Percentiles rank a stretch among this genome's conserved stretches.
Evolutionary conservation across 2,113 vertebrate species (phyloP).

Genomic region (Salvelinus fontinalis): DNA sequence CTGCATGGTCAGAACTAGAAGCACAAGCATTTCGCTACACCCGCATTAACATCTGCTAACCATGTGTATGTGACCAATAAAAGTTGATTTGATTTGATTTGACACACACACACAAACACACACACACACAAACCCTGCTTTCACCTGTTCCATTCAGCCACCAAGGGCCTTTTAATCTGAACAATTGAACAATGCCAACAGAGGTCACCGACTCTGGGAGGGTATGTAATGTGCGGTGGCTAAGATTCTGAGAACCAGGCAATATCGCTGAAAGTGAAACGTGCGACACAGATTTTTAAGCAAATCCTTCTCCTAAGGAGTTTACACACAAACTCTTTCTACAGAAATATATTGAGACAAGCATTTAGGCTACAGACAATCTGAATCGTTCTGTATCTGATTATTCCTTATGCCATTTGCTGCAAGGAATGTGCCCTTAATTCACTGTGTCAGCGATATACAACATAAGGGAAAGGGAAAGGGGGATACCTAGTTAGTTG

Average conservation of each 20-base stretch:
- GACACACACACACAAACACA: too few relatives aligned
- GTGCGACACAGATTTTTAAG: background rate
- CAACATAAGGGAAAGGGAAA: too few relatives aligned
- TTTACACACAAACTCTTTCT: background rate
- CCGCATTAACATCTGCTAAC: too few relatives aligned
- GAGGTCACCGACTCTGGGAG: conserved; percentile 31
- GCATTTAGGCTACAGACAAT: conserved; percentile 13
- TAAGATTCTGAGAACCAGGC: background rate
- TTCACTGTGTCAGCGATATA: background rate
- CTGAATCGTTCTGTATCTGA: background rate
- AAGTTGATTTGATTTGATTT: too few relatives aligned
- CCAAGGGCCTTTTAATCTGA: conserved; percentile 29
- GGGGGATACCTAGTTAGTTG: too few relatives aligned
- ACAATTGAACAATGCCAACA: conserved; percentile 26
- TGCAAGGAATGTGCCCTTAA: background rate
- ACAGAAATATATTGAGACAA: conserved; percentile 24
- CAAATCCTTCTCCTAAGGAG: background rate
- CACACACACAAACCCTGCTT: background rate
- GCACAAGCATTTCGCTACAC: too few relatives aligned
- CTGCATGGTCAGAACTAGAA: too few relatives aligned
- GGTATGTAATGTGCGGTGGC: background rate
- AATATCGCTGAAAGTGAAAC: conserved; percentile 19
- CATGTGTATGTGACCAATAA: too few relatives aligned
- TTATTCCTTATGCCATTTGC: conserved; percentile 19
- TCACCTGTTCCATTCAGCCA: conserved; percentile 49